Percentiles rank a stretch among this genome's conserved stretches.
These are phyloP conservation scores for Anabas testudineus DNA, from an alignment of 2,797 vertebrate species.

Conservation along the genomic window DNA sequence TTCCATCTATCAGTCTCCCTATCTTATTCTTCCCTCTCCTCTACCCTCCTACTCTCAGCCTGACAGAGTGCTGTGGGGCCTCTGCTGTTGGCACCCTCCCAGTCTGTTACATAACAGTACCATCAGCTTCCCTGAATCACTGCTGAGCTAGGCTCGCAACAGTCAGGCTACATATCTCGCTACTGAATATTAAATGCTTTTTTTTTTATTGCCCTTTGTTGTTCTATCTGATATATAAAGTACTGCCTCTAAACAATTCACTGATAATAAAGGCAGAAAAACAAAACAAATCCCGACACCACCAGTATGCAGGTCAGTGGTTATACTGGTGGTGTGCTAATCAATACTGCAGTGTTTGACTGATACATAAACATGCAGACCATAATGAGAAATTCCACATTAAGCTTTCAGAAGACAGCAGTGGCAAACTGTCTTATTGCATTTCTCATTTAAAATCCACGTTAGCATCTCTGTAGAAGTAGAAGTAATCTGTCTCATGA, in stretches of 20 bases:
- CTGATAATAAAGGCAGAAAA: not conserved
- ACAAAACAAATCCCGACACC: no score
- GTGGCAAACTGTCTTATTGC: not conserved
- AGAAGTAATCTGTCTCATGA: constrained; percentile 4
- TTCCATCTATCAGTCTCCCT: constrained; percentile 44
- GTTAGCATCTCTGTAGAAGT: not conserved
- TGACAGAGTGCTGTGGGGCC: constrained; percentile 66
- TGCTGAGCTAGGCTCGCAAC: constrained; percentile 46
- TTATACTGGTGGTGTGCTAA: not conserved
- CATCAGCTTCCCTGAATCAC: constrained; percentile 68
- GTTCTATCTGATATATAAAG: no score
- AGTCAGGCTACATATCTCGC: constrained; percentile 25
- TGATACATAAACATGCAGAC: constrained; percentile 7
- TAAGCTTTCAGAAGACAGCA: not conserved
- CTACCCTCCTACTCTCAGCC: constrained; percentile 61
- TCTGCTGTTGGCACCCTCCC: constrained; percentile 71
- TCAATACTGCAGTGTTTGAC: not conserved
- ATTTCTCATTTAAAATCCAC: constrained; percentile 21
- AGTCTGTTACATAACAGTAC: constrained; percentile 73
- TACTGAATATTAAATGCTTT: constrained; percentile 31
- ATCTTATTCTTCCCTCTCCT: constrained; percentile 45
- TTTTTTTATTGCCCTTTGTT: no score
- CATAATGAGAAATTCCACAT: not conserved
- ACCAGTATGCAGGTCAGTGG: no score
- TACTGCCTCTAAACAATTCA: no score